Base-by-base conservation (phyloP, 2,888 invertebrate species). In the Sesia bembeciformis region DNA sequence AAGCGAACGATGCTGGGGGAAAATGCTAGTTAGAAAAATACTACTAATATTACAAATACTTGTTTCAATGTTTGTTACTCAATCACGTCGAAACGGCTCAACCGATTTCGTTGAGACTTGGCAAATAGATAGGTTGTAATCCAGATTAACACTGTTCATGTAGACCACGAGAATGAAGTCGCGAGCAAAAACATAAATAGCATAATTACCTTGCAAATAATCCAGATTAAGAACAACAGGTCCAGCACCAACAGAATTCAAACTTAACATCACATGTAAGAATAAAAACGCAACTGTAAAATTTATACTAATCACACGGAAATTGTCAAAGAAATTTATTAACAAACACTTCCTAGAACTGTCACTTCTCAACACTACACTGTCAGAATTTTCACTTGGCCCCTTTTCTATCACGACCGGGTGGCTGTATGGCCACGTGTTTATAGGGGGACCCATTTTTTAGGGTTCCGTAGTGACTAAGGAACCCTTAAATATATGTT, bases 151-250 rank as follows among this genome's bases (percentile, higher is more conserved):
- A 23, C 23, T 23, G 23, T 23, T 23, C 23, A 23, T 23, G 23
- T 23, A 23, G 1, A 23, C 23, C 23, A 23, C 23, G 23, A 1
- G 23, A 23, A 23, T 23, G 23, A 23, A 23, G 23, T 1, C 23
- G 23, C 23, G 23, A 23, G 23, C 23, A 23, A 23, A 23, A 23
- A 42, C 4, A 42, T 7, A 3, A 42, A 42, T 6, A 7, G 42
- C n/a, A 43, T 49, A 49, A 62, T 75, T 70, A 89, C 88, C 88
- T 80, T 87, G 88, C 57, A 81, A 73, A 72, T 88, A 85, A 67
- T 85, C 83, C 83, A 87, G 64, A 62, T 78, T 85, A 7, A 88
- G 62, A 59, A 86, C 63, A 43, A 89, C 86, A 3, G 88, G 88
- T 0, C 85, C 84, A 1, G 84, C 88, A 39, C 64, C 65, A 7